Conservation (phyloP, 2,888 invertebrate genomes). For the Drosophila rellima region DNA sequence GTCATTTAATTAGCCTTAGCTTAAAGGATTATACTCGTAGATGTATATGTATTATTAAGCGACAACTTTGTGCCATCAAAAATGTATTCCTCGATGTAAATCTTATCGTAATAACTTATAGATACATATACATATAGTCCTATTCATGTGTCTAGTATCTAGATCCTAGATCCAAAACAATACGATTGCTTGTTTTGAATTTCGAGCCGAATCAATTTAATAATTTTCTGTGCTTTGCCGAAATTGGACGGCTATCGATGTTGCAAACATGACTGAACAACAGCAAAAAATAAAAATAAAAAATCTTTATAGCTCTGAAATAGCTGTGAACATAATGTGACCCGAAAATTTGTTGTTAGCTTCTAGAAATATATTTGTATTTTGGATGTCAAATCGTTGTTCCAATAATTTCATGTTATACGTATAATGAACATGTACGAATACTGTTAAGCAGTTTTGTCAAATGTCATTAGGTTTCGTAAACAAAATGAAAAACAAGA, state of each 20-base stretch:
- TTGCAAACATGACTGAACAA: slow-evolving; percentile 31
- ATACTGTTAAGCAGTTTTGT: slow-evolving; percentile 19
- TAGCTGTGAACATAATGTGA: slow-evolving; percentile 36
- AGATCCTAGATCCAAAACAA: slow-evolving; percentile 19
- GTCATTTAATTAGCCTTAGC: slow-evolving; percentile 42
- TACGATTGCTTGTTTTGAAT: slow-evolving; percentile 1
- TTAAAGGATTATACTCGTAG: slow-evolving; percentile 40
- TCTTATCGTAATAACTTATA: slow-evolving; percentile 19
- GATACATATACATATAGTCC: slow-evolving; percentile 3
- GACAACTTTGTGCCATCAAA: slow-evolving; percentile 49
- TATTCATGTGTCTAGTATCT: slow-evolving; percentile 30
- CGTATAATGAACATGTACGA: slow-evolving; percentile 22
- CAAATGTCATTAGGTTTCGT: slow-evolving; percentile 32
- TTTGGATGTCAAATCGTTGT: slow-evolving; percentile 29
- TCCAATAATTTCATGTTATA: slow-evolving; percentile 12
- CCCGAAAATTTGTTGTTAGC: slow-evolving; percentile 30
- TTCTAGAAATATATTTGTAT: slow-evolving; percentile 30
- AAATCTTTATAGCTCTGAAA: slow-evolving; percentile 1
- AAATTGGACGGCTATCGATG: slow-evolving; percentile 18
- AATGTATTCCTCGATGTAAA: slow-evolving; percentile 53
- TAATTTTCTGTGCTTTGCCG: neutral
- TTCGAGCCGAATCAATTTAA: neutral
- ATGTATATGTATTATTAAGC: slow-evolving; percentile 43
- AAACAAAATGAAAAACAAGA: slow-evolving; percentile 17
- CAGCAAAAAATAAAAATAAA: neutral